Base-by-base conservation (phyloP, 2,113 vertebrate species). In the Pleuronectes platessa region DNA sequence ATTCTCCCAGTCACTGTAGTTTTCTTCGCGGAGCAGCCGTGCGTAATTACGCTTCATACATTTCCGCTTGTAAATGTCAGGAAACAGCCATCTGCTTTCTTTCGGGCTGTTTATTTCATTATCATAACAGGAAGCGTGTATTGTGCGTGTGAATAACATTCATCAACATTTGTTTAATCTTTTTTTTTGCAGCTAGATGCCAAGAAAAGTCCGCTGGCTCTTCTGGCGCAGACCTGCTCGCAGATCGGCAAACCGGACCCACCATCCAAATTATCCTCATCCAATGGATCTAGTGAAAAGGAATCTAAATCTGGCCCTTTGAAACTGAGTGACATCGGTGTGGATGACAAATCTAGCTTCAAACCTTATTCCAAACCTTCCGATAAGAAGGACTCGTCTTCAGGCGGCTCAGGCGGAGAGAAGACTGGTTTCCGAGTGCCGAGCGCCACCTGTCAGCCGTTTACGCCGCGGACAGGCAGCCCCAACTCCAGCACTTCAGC, bases 401-500 rank as follows among this genome's bases (percentile, higher is more conserved):
- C 95, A 17, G 94, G 94, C 75, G 94, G 93, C 89, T 93, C 95
- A 49, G 89, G 94, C 67, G 95, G 95, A 74, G 98, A 98, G 92
- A 99, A 99, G 83, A 96, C 97, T 89, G 97, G 98, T 96, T 99
- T 99, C 95, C 98, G 98, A 89, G 98, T 99, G 92, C 98, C 97
- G 95, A 99, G 98, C 97, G 98, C 98, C 97, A 98, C 98, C 97
- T 99, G 98, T 94, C 98, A 98, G 96, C 98, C 98, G 73, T 99
- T 99, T 76, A 99, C 98, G 85, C 98, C 98, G 92, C 96, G 98
- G 95, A 99, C 98, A 92, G 97, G 97, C 95, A 99, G 97, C 93
- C 97, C 97, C 27, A 97, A 95, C 92, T 99, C 98, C 91, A 95
- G 96, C 93, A 94, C 96, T 88, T 94, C 98, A 76, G 95, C 97